These are phyloP conservation scores for Smithornis capensis DNA, from an alignment of 2,113 vertebrate species.

Conservation along the genomic window DNA sequence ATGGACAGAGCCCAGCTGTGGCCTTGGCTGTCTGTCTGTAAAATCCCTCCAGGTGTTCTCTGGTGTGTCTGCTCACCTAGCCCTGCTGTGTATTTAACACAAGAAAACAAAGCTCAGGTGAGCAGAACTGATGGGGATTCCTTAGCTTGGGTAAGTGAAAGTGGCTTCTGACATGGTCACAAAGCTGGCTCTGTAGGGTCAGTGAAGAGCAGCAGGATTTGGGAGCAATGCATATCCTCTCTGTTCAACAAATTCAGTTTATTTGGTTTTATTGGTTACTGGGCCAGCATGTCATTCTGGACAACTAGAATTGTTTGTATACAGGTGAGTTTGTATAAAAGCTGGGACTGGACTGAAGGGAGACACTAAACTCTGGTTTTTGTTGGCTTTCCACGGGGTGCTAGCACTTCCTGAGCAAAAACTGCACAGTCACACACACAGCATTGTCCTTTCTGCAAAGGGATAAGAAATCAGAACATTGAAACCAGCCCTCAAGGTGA, in stretches of 20 bases:
- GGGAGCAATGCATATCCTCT: neutral
- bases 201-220: neutral
- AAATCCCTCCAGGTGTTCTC: neutral
- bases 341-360: neutral
- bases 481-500: neutral
- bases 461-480: neutral
- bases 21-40: neutral
- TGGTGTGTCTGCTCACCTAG: accelerated
- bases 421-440: neutral
- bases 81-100: neutral
- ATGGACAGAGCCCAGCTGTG: neutral
- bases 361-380: neutral
- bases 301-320: neutral
- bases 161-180: neutral
- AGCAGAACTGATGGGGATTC: neutral
- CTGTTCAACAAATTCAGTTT: neutral
- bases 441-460: neutral
- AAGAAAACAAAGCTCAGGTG: neutral
- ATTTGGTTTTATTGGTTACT: neutral
- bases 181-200: neutral
- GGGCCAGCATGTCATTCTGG: neutral
- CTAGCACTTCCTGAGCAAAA: neutral
- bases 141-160: neutral
- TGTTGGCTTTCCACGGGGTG: neutral
- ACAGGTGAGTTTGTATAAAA: neutral